A percentile compares a stretch with the other conserved stretches of the same genome.
Evolutionary conservation across 2,113 vertebrate species (phyloP).

Genomic region (Sebastes schlegelii): DNA sequence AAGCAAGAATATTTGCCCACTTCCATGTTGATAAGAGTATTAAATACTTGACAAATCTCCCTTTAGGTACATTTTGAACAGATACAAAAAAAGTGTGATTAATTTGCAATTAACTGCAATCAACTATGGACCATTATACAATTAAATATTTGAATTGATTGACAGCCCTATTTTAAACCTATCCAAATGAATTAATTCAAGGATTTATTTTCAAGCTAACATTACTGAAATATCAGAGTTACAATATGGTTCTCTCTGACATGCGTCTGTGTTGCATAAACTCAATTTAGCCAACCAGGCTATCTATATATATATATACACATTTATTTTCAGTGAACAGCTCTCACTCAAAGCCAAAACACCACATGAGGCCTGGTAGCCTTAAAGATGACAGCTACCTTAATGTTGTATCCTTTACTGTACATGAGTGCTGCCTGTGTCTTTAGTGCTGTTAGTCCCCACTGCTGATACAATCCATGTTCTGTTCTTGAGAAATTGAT

Average conservation of each 20-base stretch:
- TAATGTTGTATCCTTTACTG: not conserved
- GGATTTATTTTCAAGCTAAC: not conserved
- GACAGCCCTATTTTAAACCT: not conserved
- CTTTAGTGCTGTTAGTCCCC: not conserved
- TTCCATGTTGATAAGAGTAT: too few species aligned
- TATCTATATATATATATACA: too few species aligned
- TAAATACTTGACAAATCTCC: too few species aligned
- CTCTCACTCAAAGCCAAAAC: not conserved
- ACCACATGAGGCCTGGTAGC: not conserved
- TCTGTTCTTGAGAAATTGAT: slow-evolving; percentile 1
- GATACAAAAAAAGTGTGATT: too few species aligned
- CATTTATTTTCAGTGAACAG: not conserved
- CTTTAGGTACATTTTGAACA: too few species aligned
- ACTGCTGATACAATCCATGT: not conserved
- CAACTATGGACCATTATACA: too few species aligned
- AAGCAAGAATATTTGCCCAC: too few species aligned
- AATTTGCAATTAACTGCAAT: too few species aligned
- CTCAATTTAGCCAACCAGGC: not conserved
- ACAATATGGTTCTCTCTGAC: not conserved
- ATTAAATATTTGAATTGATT: too few species aligned
- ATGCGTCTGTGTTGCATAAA: not conserved
- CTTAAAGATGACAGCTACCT: slow-evolving; percentile 2
- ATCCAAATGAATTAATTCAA: not conserved
- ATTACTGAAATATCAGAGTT: not conserved
- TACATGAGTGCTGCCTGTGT: not conserved